phyloP scores from a whole-genome alignment of 2,113 vertebrate species.

The Australoheros scitulus region DNA sequence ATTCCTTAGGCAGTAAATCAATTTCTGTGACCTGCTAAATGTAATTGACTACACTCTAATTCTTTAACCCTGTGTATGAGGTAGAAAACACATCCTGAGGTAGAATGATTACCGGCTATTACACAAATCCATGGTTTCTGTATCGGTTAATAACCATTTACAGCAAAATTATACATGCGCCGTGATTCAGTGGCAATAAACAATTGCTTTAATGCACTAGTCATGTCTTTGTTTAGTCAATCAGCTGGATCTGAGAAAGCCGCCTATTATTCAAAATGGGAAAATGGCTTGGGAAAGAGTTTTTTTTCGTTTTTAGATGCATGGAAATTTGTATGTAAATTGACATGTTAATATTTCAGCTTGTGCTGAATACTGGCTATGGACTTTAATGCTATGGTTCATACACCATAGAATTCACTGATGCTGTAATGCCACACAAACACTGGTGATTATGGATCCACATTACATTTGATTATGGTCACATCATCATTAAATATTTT shows the following conservation, averaged over 20 bases:
- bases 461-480: conserved; percentile 34
- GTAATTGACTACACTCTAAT: conserved; percentile 80
- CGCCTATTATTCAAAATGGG: conserved; percentile 73
- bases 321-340: conserved; percentile 76
- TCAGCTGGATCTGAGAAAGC: conserved; percentile 71
- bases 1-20: conserved; percentile 82
- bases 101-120: conserved; percentile 79
- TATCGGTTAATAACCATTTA: conserved; percentile 80
- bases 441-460: conserved; percentile 37
- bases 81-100: conserved; percentile 72
- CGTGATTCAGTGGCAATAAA: conserved; percentile 71
- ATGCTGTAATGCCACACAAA: conserved; percentile 44
- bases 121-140: conserved; percentile 73
- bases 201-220: conserved; percentile 79
- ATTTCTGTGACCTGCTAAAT: conserved; percentile 83
- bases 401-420: conserved; percentile 48
- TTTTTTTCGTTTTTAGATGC: conserved; percentile 70
- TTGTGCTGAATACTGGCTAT: conserved; percentile 60
- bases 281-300: conserved; percentile 71
- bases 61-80: conserved; percentile 79
- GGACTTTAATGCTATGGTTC: conserved; percentile 70
- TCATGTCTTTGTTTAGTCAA: conserved; percentile 77
- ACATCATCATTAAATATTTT: not conserved
- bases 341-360: conserved; percentile 68
- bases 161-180: conserved; percentile 74